These are phyloP conservation scores for Rotaria socialis DNA, from an alignment of 2,888 invertebrate species.

Conservation along the genomic window DNA sequence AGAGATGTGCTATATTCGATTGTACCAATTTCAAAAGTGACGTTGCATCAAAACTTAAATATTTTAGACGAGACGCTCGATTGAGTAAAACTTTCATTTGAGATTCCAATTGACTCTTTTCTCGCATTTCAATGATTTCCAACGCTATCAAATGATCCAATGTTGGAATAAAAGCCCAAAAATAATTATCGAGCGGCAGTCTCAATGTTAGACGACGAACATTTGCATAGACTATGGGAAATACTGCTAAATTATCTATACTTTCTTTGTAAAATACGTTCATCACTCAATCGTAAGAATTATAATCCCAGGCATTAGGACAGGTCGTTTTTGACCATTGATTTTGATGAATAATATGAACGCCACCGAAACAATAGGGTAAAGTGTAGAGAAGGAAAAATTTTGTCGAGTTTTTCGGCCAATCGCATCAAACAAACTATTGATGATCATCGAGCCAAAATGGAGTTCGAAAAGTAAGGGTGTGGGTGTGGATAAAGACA, in stretches of 20 bases:
- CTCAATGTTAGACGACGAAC: background rate
- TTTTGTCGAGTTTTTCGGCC: background rate
- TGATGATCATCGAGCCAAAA: background rate
- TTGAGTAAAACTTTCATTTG: background rate
- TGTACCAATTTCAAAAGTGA: background rate
- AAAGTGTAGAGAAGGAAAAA: background rate
- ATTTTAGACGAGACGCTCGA: background rate
- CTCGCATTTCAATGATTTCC: background rate
- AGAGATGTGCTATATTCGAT: background rate
- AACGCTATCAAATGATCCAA: background rate
- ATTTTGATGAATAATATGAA: background rate
- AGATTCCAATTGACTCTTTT: background rate
- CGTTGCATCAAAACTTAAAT: background rate
- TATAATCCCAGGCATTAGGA: background rate
- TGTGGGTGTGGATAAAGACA: too few relatives aligned
- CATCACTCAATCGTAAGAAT: background rate
- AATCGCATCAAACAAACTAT: background rate
- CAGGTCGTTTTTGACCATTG: background rate
- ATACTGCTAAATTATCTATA: background rate
- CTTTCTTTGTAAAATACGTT: background rate
- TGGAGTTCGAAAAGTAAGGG: slow-evolving; percentile 13
- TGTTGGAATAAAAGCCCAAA: background rate
- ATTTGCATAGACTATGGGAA: background rate
- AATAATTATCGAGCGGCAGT: background rate
- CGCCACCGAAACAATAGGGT: background rate